These are phyloP conservation scores for Drosophila grimshawi DNA, from an alignment of 1,140 invertebrate genomes.

Conservation along the genomic window DNA sequence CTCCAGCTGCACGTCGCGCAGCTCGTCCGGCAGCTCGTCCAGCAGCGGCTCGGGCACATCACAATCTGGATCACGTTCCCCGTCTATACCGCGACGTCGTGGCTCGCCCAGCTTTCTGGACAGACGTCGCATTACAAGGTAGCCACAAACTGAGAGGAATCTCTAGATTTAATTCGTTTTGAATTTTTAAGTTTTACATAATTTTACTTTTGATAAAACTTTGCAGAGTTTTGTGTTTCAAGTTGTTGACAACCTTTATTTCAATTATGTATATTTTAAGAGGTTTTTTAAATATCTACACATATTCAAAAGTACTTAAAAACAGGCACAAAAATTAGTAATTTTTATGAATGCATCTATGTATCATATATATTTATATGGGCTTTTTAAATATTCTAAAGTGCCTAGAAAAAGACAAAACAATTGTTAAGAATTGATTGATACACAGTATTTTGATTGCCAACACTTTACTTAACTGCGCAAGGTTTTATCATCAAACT, in stretches of 20 bases:
- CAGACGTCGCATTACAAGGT: slow-evolving; percentile 95
- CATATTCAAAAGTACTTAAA: too few species aligned
- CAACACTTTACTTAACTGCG: slow-evolving; percentile 3
- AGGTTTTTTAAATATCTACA: too few species aligned
- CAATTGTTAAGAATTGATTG: too few species aligned
- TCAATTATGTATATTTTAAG: background rate
- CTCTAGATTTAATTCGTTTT: background rate
- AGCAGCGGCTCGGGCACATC: slow-evolving; percentile 74
- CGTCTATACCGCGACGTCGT: slow-evolving; percentile 93
- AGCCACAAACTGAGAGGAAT: slow-evolving; percentile 54
- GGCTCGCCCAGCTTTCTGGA: slow-evolving; percentile 96
- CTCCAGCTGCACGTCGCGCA: slow-evolving; percentile 85
- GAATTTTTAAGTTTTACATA: background rate
- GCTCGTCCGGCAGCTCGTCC: slow-evolving; percentile 78
- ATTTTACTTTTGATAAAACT: slow-evolving; percentile 2
- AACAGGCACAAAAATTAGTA: too few species aligned
- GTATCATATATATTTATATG: too few species aligned
- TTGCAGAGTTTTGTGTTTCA: slow-evolving; percentile 13
- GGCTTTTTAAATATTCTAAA: too few species aligned
- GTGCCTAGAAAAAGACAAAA: too few species aligned
- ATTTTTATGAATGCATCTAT: too few species aligned
- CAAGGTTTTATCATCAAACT: slow-evolving; percentile 6
- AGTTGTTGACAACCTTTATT: background rate
- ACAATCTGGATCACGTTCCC: slow-evolving; percentile 88
- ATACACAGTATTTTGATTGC: too few species aligned